These are phyloP conservation scores for Hoplodrina ambigua DNA, from an alignment of 2,888 invertebrate species.

Conservation along the genomic window DNA sequence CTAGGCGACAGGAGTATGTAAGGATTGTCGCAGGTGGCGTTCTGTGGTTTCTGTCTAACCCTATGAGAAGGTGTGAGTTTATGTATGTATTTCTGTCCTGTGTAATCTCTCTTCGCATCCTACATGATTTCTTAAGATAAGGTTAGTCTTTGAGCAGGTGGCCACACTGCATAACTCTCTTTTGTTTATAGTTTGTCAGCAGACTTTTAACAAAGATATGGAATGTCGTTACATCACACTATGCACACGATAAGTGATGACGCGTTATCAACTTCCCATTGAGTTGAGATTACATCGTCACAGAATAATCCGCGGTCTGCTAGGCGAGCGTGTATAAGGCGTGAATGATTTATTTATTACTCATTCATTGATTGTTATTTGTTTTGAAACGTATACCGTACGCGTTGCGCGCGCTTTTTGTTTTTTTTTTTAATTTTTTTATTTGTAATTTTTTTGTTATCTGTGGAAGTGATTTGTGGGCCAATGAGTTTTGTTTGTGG, in stretches of 20 bases:
- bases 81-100: too few relatives aligned
- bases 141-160: neutral
- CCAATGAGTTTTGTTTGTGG: slow-evolving; percentile 11
- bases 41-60: too few relatives aligned
- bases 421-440: neutral
- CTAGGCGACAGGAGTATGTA: too few relatives aligned
- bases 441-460: slow-evolving; percentile 9
- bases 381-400: slow-evolving; percentile 45
- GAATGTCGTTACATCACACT: slow-evolving; percentile 69
- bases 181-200: slow-evolving; percentile 25
- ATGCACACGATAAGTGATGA: slow-evolving; percentile 65
- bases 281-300: slow-evolving; percentile 72
- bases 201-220: slow-evolving; percentile 26
- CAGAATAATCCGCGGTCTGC: slow-evolving; percentile 57
- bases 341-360: slow-evolving; percentile 49
- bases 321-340: slow-evolving; percentile 46
- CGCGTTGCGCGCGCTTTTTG: slow-evolving; percentile 32
- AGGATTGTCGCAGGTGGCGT: too few relatives aligned
- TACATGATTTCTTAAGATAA: too few relatives aligned
- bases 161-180: neutral
- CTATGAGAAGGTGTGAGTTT: too few relatives aligned
- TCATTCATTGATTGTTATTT: slow-evolving; percentile 58
- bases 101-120: too few relatives aligned
- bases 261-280: slow-evolving; percentile 77
- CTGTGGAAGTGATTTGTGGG: slow-evolving; percentile 20